These are phyloP conservation scores for Alloplasta piceator DNA, from an alignment of 2,888 invertebrate species.

Conservation along the genomic window DNA sequence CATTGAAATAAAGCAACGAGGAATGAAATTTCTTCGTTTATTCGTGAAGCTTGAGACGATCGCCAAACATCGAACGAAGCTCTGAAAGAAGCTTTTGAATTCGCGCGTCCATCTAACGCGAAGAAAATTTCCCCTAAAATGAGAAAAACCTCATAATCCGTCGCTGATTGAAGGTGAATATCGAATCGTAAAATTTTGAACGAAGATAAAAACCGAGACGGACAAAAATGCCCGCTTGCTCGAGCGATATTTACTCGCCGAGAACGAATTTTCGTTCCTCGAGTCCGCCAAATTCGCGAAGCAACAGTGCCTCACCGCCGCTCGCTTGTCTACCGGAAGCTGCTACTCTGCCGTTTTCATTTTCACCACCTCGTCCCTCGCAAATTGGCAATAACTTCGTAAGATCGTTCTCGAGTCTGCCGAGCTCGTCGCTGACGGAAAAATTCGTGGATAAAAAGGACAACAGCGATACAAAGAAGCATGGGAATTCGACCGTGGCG, in stretches of 20 bases:
- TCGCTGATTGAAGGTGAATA: too few relatives aligned
- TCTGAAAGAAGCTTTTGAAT: constrained; percentile 2
- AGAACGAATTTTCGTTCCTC: constrained; percentile 84
- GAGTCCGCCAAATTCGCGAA: constrained; percentile 84
- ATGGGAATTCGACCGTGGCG: constrained; percentile 81
- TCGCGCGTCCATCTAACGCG: not conserved
- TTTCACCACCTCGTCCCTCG: constrained; percentile 85
- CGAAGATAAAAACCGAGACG: not conserved
- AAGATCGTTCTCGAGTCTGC: constrained; percentile 84
- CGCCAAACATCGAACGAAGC: not conserved
- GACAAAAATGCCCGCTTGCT: constrained; percentile 87
- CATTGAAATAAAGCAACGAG: not conserved
- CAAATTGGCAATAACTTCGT: constrained; percentile 85
- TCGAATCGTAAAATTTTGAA: too few relatives aligned
- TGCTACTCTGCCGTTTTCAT: constrained; percentile 77
- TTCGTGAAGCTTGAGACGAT: too few relatives aligned
- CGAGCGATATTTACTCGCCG: constrained; percentile 85
- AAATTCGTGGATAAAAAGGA: not conserved
- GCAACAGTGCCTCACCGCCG: constrained; percentile 85
- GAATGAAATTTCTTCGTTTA: not conserved
- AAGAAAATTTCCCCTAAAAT: too few relatives aligned
- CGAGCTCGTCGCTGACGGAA: constrained; percentile 79
- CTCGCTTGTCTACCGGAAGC: constrained; percentile 76
- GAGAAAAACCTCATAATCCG: too few relatives aligned
- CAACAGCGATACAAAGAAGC: not conserved